These are phyloP conservation scores for Sorex maritimensis DNA, from an alignment of 2,797 vertebrate genomes.

Conservation along the genomic window DNA sequence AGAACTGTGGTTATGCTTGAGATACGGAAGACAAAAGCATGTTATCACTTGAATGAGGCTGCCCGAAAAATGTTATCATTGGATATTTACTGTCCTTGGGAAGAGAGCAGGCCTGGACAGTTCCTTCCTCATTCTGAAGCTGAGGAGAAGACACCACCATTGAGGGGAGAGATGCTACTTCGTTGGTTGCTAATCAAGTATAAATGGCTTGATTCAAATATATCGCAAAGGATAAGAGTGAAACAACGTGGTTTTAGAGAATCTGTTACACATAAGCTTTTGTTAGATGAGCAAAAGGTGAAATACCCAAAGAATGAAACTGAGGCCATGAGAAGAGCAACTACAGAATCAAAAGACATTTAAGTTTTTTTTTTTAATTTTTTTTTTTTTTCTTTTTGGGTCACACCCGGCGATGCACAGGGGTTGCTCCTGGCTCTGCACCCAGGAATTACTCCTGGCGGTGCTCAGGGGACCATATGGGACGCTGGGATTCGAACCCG, in stretches of 20 bases:
- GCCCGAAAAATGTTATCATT: conserved; percentile 67
- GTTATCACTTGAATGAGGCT: conserved; percentile 76
- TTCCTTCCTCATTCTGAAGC: conserved; percentile 40
- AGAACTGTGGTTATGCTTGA: neutral
- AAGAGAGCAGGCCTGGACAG: conserved; percentile 72
- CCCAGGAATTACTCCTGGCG: no score
- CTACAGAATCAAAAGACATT: conserved; percentile 28
- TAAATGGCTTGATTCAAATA: neutral
- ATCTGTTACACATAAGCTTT: neutral
- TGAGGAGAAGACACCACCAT: neutral
- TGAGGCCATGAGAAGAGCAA: conserved; percentile 3
- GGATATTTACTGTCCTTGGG: conserved; percentile 70
- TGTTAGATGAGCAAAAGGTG: conserved; percentile 44
- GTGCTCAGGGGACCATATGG: no score
- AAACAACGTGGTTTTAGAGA: conserved; percentile 16
- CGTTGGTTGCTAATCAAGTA: conserved; percentile 19
- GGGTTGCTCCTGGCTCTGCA: no score
- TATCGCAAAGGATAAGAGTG: neutral
- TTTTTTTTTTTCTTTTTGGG: no score
- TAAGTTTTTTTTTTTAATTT: no score
- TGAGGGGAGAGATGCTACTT: conserved; percentile 51
- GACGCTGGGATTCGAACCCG: no score
- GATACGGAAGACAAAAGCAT: conserved; percentile 45
- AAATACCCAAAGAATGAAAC: conserved; percentile 37
- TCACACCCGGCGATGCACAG: no score